Evolutionary conservation across 30 jellyfish, hydroid and myxozoan species (phyloP).

Genomic region (Rhopilema esculentum): DNA sequence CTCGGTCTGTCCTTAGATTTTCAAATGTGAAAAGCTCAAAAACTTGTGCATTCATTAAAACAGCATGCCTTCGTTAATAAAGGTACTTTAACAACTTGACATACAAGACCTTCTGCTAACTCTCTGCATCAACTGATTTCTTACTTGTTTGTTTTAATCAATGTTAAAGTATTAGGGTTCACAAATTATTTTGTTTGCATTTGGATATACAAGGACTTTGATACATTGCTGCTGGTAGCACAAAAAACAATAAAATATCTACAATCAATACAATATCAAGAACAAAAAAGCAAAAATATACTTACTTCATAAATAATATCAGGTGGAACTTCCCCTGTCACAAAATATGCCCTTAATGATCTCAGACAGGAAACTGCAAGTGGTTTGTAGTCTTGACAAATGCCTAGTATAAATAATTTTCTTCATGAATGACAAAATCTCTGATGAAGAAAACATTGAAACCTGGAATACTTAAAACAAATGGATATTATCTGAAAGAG

Average conservation of each 20-base stretch:
- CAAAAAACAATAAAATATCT: not conserved
- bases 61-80: too few relatives aligned
- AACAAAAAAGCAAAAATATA: not conserved
- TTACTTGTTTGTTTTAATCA: too few relatives aligned
- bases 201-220: not conserved
- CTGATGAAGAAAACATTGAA: not conserved
- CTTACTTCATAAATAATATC: slow-evolving; percentile 79
- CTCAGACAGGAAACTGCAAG: slow-evolving; percentile 83
- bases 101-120: too few relatives aligned
- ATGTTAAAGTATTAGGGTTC: too few relatives aligned
- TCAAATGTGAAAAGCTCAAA: too few relatives aligned
- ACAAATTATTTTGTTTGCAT: too few relatives aligned
- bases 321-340: slow-evolving; percentile 79
- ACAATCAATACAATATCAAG: not conserved
- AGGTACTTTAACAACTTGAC: too few relatives aligned
- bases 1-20: too few relatives aligned
- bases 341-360: slow-evolving; percentile 74
- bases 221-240: not conserved
- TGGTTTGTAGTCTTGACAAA: slow-evolving; percentile 73
- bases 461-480: too few relatives aligned
- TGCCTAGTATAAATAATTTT: slow-evolving; percentile 29
- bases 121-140: too few relatives aligned
- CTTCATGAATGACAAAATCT: not conserved
- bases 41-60: too few relatives aligned
- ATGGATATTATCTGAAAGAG: too few relatives aligned